Evolutionary conservation across 2,888 invertebrate genomes (phyloP).

Genomic region (Pegoplata infirma): DNA sequence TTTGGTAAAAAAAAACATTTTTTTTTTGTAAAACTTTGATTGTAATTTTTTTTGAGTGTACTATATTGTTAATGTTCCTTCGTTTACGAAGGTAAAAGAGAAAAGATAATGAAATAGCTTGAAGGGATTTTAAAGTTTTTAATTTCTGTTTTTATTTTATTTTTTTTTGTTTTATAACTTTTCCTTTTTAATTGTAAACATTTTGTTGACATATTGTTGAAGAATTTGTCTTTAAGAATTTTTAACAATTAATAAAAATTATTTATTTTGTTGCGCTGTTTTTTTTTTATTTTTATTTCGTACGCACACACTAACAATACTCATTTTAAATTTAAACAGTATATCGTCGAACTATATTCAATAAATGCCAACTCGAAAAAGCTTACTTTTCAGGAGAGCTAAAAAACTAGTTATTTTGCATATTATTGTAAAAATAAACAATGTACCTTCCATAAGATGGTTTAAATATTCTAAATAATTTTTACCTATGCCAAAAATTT

Average conservation of each 20-base stretch:
- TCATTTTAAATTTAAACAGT: slow-evolving; percentile 33
- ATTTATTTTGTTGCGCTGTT: slow-evolving; percentile 1
- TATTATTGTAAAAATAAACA: no score
- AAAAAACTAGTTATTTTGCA: no score
- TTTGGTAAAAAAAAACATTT: no score
- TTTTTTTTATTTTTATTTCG: background rate
- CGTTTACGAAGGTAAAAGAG: slow-evolving; percentile 45
- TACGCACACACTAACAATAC: background rate
- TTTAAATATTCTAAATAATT: no score
- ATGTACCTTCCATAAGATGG: no score
- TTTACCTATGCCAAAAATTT: no score
- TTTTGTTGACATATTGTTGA: slow-evolving; percentile 63
- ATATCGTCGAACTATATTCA: background rate
- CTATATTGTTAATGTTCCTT: slow-evolving; percentile 21
- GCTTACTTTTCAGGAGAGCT: no score
- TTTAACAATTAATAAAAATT: slow-evolving; percentile 50
- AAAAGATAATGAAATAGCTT: slow-evolving; percentile 63
- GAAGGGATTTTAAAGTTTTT: slow-evolving; percentile 62
- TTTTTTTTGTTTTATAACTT: slow-evolving; percentile 27
- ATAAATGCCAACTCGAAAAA: no score
- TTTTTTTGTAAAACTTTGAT: no score
- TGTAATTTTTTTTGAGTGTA: slow-evolving; percentile 38
- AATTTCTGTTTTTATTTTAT: slow-evolving; percentile 21
- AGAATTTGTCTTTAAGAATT: slow-evolving; percentile 35
- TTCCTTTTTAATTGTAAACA: slow-evolving; percentile 53